Conservation (phyloP, 2,113 vertebrate genomes). For the Myotis brandtii region DNA sequence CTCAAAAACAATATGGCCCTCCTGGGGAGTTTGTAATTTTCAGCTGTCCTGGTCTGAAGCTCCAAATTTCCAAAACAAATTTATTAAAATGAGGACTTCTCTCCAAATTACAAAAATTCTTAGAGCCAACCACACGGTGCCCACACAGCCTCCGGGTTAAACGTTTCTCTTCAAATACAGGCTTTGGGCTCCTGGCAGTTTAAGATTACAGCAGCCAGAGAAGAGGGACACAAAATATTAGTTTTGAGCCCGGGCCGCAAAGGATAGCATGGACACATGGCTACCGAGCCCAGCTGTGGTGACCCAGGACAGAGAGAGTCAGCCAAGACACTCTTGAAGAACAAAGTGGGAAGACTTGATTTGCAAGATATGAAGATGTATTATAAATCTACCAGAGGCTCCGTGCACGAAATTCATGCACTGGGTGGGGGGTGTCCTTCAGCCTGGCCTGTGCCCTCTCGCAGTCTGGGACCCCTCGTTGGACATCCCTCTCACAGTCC, state of each 20-base stretch:
- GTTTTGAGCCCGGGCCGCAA: slow-evolving; percentile 58
- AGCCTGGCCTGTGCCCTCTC: too few species aligned
- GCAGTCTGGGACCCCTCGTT: too few species aligned
- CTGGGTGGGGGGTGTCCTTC: too few species aligned
- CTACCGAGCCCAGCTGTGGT: too few species aligned
- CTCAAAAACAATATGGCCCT: slow-evolving; percentile 74
- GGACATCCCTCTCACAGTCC: too few species aligned
- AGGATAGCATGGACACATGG: neutral
- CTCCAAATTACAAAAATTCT: neutral
- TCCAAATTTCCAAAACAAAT: slow-evolving; percentile 3
- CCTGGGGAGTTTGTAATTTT: slow-evolving; percentile 44
- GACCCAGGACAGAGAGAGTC: too few species aligned
- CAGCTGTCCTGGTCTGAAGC: slow-evolving; percentile 45
- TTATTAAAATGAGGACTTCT: neutral
- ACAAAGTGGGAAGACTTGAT: neutral
- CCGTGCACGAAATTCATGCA: too few species aligned
- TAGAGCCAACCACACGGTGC: slow-evolving; percentile 50
- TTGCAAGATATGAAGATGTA: neutral
- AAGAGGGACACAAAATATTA: slow-evolving; percentile 58
- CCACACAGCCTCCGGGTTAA: slow-evolving; percentile 51
- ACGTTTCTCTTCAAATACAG: slow-evolving; percentile 73
- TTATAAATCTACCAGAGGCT: neutral
- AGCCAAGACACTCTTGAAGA: neutral
- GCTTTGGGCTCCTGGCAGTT: slow-evolving; percentile 64
- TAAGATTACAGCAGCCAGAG: slow-evolving; percentile 71